phyloP scores from a whole-genome alignment of 2,113 vertebrate genomes.

The Sphyrna mokarran region DNA sequence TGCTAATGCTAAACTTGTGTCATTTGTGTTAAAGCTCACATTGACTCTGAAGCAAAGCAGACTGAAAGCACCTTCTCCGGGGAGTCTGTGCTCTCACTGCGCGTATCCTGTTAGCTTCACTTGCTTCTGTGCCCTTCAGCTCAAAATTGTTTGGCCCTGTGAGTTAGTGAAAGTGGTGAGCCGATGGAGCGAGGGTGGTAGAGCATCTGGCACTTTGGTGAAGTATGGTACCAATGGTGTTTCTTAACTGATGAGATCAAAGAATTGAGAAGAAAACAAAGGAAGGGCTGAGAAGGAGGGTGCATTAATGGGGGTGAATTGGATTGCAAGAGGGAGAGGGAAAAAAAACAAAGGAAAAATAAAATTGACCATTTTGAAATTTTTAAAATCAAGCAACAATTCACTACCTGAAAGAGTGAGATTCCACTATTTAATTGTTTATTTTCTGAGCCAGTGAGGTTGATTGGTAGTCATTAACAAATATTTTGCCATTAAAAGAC shows the following conservation, averaged over 20 bases:
- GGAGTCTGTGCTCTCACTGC: neutral
- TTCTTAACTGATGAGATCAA: neutral
- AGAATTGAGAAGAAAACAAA: neutral
- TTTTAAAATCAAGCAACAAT: neutral
- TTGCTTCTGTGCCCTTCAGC: neutral
- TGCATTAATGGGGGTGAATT: neutral
- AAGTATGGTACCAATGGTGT: neutral
- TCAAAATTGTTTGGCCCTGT: neutral
- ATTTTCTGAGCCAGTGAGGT: neutral
- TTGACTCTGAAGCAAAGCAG: slow-evolving; percentile 12
- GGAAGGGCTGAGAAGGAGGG: neutral
- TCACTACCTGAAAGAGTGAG: neutral
- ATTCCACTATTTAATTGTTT: neutral
- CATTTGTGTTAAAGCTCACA: neutral
- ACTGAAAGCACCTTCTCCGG: neutral
- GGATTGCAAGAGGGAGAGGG: neutral
- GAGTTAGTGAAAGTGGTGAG: neutral
- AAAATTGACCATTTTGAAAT: neutral
- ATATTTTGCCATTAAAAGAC: neutral
- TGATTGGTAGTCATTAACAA: neutral
- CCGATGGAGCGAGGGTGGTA: neutral
- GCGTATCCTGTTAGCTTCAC: neutral
- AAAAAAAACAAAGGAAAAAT: neutral
- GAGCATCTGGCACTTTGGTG: neutral
- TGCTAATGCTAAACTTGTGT: neutral